Conservation (phyloP, 2,113 vertebrate genomes). For the Muntiacus reevesi region DNA sequence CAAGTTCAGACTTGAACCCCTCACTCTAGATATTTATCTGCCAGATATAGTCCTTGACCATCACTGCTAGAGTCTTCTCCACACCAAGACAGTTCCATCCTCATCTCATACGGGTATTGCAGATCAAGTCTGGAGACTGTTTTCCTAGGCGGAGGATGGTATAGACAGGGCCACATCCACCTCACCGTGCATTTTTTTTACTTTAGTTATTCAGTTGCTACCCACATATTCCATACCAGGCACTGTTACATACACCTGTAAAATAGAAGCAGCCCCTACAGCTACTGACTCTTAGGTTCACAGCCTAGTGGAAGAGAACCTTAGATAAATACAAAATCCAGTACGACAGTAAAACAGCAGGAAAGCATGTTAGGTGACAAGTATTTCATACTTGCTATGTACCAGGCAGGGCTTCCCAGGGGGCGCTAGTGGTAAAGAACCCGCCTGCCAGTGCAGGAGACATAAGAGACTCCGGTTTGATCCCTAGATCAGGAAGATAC, state of each 20-base stretch:
- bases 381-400: background rate
- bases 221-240: background rate
- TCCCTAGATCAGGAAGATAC: background rate
- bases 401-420: background rate
- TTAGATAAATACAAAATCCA: background rate
- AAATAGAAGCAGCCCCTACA: background rate
- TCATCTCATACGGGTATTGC: background rate
- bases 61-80: background rate
- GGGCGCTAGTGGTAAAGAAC: background rate
- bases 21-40: background rate
- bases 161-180: background rate
- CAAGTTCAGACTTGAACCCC: background rate
- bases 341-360: fast-evolving
- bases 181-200: fast-evolving
- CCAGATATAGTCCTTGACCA: background rate
- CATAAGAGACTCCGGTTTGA: background rate
- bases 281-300: background rate
- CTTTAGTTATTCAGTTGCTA: background rate
- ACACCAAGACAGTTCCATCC: background rate
- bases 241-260: background rate
- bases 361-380: background rate
- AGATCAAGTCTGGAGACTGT: background rate
- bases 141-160: background rate
- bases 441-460: background rate
- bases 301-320: background rate